Base-by-base conservation (phyloP, 2,113 vertebrate genomes). In the Podocnemis expansa region DNA sequence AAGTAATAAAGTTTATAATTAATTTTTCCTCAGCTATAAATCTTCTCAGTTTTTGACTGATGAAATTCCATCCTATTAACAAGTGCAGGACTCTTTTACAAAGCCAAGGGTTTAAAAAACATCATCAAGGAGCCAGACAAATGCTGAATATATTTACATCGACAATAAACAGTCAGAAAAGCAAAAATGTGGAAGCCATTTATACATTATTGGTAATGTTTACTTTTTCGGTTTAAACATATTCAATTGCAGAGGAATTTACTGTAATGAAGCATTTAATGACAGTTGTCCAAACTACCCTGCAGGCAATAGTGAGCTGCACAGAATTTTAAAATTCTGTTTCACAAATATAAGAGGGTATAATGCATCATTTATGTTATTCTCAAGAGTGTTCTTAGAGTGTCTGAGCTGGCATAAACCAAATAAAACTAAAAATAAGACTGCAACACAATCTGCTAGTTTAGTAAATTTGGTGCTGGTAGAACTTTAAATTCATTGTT, bases 361-460 rank as follows among this genome's bases (percentile, higher is more conserved):
- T 9, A 31, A 31, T 19, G 17, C 6, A 60, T 78, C 1, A 87
- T 54, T 60, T 45, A 1, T 38, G 83, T 38, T 90, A 16, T 56
- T 82, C 78, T 91, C 67, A 38, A 9, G 63, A 76, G 84, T 75
- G 25, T 43, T 29, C 56, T 95, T 78, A 41, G 25, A 45, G 4
- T 80, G 11, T 81, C 31, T 89, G 83, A 80, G 82, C 34, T 8
- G 51, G 4, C 6, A 92, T 13, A 80, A 90, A 85, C 10, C 11
- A 94, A 87, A 88, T 87, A 5, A 90, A 87, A 91, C 93, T 10
- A 87, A 86, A 94, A 45, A 58, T 70, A 41, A 78, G 81, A 24
- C 51, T 91, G 56, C 41, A 82, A 88, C 45, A 93, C 83, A 89
- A 89, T 38, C 88, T 85, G n/a, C 43, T 47, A 17, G 54, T 56